Conservation (phyloP, 1,140 invertebrate species). For the Macrocentrus cingulum region DNA sequence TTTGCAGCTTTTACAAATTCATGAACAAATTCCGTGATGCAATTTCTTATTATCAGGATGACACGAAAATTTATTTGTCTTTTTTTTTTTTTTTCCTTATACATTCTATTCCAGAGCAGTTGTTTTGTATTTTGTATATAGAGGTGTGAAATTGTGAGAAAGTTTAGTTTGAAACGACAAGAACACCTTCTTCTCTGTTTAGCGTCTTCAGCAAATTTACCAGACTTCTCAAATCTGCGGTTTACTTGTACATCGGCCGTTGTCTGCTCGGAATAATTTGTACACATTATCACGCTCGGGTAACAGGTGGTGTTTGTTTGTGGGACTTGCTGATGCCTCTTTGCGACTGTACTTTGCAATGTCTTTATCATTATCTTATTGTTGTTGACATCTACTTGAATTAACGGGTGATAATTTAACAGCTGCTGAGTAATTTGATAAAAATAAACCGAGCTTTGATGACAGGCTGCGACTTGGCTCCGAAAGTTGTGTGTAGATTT, state of each 20-base stretch:
- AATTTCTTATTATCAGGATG: too few relatives aligned
- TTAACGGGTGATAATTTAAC: too few relatives aligned
- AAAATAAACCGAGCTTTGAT: too few relatives aligned
- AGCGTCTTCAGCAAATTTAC: constrained; percentile 12
- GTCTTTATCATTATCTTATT: not conserved
- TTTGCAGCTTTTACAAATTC: too few relatives aligned
- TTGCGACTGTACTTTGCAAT: constrained; percentile 1
- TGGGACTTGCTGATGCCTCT: constrained; percentile 3
- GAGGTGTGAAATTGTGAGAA: too few relatives aligned
- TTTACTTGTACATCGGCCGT: not conserved
- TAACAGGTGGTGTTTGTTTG: constrained; percentile 28
- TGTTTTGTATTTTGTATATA: too few relatives aligned
- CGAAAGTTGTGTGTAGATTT: constrained; percentile 36
- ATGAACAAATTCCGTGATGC: too few relatives aligned
- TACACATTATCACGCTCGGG: constrained; percentile 22
- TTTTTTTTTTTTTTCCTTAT: too few relatives aligned
- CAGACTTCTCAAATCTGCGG: constrained; percentile 10
- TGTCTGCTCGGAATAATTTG: constrained; percentile 19
- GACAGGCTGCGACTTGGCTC: too few relatives aligned
- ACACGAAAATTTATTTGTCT: too few relatives aligned
- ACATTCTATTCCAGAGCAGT: too few relatives aligned
- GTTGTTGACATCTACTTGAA: not conserved
- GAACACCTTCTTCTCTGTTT: constrained; percentile 15
- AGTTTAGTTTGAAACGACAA: too few relatives aligned
- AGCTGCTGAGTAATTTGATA: not conserved